These are phyloP conservation scores for Ichneumon xanthorius DNA, from an alignment of 2,888 invertebrate genomes.

Conservation along the genomic window DNA sequence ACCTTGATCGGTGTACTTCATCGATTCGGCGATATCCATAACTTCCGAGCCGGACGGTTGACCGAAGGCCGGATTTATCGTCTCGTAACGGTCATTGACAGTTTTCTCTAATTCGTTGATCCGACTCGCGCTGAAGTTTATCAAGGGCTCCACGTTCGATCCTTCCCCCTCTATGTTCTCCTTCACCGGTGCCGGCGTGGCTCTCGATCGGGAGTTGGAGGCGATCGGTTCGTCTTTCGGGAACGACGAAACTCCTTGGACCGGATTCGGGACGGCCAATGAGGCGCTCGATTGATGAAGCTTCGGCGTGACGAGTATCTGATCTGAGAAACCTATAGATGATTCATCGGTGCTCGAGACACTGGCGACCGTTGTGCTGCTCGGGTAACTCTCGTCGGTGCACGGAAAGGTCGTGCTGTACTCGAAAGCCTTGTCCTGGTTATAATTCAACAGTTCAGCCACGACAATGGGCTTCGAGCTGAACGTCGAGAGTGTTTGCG, in stretches of 20 bases:
- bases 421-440: conserved; percentile 68
- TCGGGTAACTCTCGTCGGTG: conserved; percentile 74
- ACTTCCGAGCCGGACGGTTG: conserved; percentile 20
- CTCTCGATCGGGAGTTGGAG: conserved; percentile 34
- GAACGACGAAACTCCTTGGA: conserved; percentile 80
- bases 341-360: conserved; percentile 44
- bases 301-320: conserved; percentile 60
- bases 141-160: not conserved
- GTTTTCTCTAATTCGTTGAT: conserved; percentile 69
- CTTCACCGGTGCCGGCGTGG: conserved; percentile 69
- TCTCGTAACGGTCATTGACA: conserved; percentile 60
- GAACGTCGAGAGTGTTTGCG: conserved; percentile 59
- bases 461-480: conserved; percentile 81
- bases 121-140: conserved; percentile 65
- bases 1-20: conserved; percentile 15
- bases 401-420: conserved; percentile 74
- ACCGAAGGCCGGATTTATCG: conserved; percentile 66
- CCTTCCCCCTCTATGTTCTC: conserved; percentile 70
- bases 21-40: conserved; percentile 42
- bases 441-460: conserved; percentile 72
- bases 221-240: conserved; percentile 76
- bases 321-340: conserved; percentile 13
- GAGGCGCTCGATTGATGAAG: conserved; percentile 67
- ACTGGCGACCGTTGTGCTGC: conserved; percentile 64
- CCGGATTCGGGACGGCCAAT: conserved; percentile 77